phyloP scores from a whole-genome alignment of 1,140 invertebrate genomes.

The Philopotamus ludificatus region DNA sequence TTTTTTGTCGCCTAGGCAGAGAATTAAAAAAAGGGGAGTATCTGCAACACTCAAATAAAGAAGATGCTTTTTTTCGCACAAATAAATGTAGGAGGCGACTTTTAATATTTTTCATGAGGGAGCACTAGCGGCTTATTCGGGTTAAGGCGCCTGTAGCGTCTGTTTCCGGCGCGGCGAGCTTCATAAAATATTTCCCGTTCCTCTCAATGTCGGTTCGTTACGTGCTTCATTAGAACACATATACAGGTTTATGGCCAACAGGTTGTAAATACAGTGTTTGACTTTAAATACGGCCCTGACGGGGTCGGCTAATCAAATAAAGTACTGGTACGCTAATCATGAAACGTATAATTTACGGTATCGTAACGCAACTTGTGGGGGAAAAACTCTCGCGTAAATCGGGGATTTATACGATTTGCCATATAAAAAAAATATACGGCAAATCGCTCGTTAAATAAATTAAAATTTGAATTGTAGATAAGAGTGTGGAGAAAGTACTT shows the following conservation, averaged over 20 bases:
- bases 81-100: not conserved
- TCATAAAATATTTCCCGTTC: not conserved
- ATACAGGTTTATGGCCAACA: not conserved
- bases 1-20: not conserved
- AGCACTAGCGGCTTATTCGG: not conserved
- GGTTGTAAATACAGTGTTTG: not conserved
- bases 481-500: too few relatives aligned
- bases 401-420: too few relatives aligned
- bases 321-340: not conserved
- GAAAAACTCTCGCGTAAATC: too few relatives aligned
- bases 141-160: too few relatives aligned
- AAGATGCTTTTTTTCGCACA: not conserved
- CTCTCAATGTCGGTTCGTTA: not conserved
- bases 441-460: too few relatives aligned
- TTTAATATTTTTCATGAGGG: conserved; percentile 8
- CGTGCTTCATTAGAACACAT: conserved; percentile 3
- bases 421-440: too few relatives aligned
- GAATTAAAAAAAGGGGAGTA: not conserved
- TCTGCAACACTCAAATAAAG: conserved; percentile 2
- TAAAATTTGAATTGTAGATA: too few relatives aligned
- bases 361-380: too few relatives aligned
- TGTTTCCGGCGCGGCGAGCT: not conserved
- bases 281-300: not conserved
- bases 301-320: not conserved
- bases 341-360: too few relatives aligned